Percentiles rank a stretch among this genome's conserved stretches.
Evolutionary conservation across 2,888 invertebrate species (phyloP).

Genomic region (Catocala fraxini): DNA sequence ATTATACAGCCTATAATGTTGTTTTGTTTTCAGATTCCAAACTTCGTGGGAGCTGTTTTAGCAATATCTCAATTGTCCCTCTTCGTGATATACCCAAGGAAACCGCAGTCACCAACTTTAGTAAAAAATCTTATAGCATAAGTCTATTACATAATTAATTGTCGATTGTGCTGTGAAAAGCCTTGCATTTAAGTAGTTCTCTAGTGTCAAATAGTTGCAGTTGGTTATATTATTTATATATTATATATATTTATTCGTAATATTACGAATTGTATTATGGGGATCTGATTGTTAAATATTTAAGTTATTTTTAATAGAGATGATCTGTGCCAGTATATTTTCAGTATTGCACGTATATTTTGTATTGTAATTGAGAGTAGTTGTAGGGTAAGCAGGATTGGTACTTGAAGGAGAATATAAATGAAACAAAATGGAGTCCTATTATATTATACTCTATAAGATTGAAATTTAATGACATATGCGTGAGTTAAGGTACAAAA

Average conservation of each 20-base stretch:
- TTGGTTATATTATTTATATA: too few relatives aligned
- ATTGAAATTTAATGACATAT: background rate
- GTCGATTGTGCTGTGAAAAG: constrained; percentile 10
- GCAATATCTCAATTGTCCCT: constrained; percentile 92
- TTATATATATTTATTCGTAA: too few relatives aligned
- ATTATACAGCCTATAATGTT: too few relatives aligned
- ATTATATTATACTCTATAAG: too few relatives aligned
- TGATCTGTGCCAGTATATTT: constrained; percentile 1
- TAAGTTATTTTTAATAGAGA: too few relatives aligned
- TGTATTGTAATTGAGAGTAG: too few relatives aligned
- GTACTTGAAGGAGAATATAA: too few relatives aligned
- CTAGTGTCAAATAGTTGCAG: too few relatives aligned
- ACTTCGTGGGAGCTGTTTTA: constrained; percentile 92
- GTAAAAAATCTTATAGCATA: constrained; percentile 61
- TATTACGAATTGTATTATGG: too few relatives aligned
- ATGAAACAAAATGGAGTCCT: too few relatives aligned
- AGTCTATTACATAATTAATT: constrained; percentile 22
- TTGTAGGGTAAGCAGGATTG: too few relatives aligned
- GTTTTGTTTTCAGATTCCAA: constrained; percentile 90
- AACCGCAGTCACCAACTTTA: constrained; percentile 52
- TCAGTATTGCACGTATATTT: background rate
- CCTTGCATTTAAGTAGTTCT: constrained; percentile 5
- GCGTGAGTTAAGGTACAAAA: constrained; percentile 1
- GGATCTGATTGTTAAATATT: too few relatives aligned
- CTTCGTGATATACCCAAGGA: constrained; percentile 91